Base-by-base conservation (phyloP, 2,113 vertebrate genomes). In the Cathartes aura region DNA sequence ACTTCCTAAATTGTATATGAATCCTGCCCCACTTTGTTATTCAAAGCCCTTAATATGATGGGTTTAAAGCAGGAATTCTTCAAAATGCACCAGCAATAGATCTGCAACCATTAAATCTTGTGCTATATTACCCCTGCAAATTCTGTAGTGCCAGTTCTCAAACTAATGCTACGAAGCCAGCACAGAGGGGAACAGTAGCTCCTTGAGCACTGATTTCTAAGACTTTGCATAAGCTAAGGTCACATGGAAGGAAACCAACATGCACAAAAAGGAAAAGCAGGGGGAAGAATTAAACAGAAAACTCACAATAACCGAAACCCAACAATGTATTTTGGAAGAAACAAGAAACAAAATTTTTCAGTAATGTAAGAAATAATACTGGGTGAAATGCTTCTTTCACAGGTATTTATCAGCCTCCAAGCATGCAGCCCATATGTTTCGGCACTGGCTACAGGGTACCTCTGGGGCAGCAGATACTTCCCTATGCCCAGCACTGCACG, bases 401-500 rank as follows among this genome's bases (percentile, higher is more conserved):
- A 26, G 55, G 29, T 11, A 18, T 76, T 84, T 47, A 13, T n/a
- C 52, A 83, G 52, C 18, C 29, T 45, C 55, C 62, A 56, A 13
- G 18, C 32, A 19, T 1, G 0, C 0, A 0, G 13, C 5, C 45
- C 0, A 0, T 18, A 5, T 17, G 70, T 42, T 53, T 58, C 4
- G 1, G 36, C 3, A 1, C 60, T 74, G 72, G 64, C 56, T 63
- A 8, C 4, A 2, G 32, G 34, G 18, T 68, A 45, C 6, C 9
- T 21, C 40, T 66, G 58, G 43, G 48, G 23, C 68, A 79, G 42
- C n/a, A 71, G 38, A n/a, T 13, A 10, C 17, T 64, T 38, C 9
- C 26, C 48, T 24, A 23, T 23, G 48, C 36, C 24, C 0, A 0
- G 24, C 9, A 23, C 62, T 34, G 34, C 3, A 0, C 4, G 7